Conservation (phyloP, 2,888 invertebrate genomes). For the Tetheella fluctuosa region DNA sequence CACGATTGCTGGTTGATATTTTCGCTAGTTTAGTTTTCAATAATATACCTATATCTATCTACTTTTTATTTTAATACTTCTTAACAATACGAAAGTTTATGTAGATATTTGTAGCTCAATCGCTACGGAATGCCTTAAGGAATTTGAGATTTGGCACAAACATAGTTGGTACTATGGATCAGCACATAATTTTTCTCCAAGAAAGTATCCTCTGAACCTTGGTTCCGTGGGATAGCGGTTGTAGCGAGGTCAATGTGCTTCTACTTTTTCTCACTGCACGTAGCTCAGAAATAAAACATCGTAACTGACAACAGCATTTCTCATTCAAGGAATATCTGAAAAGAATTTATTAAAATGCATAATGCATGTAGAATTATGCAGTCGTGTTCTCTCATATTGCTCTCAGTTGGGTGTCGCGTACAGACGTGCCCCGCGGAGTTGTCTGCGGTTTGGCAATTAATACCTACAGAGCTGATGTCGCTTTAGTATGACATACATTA, state of each 20-base stretch:
- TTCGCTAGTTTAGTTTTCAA: no score
- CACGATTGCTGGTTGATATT: no score
- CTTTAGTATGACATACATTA: neutral
- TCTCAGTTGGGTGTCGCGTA: neutral
- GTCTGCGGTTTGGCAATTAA: constrained; percentile 30
- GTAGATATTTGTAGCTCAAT: no score
- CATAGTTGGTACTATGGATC: no score
- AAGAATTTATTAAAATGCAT: constrained; percentile 4
- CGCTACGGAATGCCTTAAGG: no score
- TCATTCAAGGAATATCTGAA: constrained; percentile 1
- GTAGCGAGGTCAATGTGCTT: neutral
- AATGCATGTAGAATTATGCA: constrained; percentile 5
- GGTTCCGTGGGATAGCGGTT: no score
- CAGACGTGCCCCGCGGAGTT: constrained; percentile 16
- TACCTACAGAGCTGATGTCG: constrained; percentile 13
- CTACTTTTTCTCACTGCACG: neutral
- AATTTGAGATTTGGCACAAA: no score
- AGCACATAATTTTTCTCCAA: no score
- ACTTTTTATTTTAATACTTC: no score
- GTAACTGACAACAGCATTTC: neutral
- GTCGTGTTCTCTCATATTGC: constrained; percentile 4
- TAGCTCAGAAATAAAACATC: neutral
- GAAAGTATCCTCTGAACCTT: no score
- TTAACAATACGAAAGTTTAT: no score
- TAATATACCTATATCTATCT: no score